Base-by-base conservation (phyloP, 2,888 invertebrate species). In the Erebia palarica region DNA sequence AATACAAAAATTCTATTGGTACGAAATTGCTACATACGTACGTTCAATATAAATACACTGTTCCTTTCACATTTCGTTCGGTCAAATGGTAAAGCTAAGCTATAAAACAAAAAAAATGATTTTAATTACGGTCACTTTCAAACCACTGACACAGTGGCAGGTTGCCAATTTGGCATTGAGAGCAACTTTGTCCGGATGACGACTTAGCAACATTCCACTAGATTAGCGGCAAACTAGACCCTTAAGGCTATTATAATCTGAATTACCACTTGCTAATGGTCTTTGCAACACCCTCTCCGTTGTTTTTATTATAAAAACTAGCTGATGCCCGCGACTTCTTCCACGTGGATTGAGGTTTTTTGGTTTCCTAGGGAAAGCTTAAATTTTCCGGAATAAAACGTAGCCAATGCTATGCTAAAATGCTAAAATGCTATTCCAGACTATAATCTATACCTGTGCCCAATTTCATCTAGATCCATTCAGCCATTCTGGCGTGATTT, bases 81-180 rank as follows among this genome's bases (percentile, higher is more conserved):
- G 13, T 21, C 5, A 16, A 18, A 13, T 27, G n/a, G 18, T 67
- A 47, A 58, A 21, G 18, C 16, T 21, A 63, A 47, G n/a, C 5
- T 10, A 59, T 1, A 9, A 44, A n/a, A 64, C 55, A 60, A 61
- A 14, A 14, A 13, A 8, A 59, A 60, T 49, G 36, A 7, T 65
- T 65, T 57, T 65, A 68, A 72, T 74, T 68, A 53, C 63, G 55
- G 49, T 44, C 58, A 66, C 68, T 59, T 51, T 69, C 49, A 58
- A 68, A 71, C 57, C 42, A 57, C 61, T 68, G 68, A 47, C 61
- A 51, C 51, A 47, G 21, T 75, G 75, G 73, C 75, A 71, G 58
- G 21, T 58, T 73, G 75, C 75, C 75, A 73, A 69, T 60, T 51
- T 66, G 65, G 65, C 61, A 58, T 73, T 68, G 68, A 65, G 27